Base-by-base conservation (phyloP, 2,888 invertebrate genomes). In the Anodontia alba region DNA sequence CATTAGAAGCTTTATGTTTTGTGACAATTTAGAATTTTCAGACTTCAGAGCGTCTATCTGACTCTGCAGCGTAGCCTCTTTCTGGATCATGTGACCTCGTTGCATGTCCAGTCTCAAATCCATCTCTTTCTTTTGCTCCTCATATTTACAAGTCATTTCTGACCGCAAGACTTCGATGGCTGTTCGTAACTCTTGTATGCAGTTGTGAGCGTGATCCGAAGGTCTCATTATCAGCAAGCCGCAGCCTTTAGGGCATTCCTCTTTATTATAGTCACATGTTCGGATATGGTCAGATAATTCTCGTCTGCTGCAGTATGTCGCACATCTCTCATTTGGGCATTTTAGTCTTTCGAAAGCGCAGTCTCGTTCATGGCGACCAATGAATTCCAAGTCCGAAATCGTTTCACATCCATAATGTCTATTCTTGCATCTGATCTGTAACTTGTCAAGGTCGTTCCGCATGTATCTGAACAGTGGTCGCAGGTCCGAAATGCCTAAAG, bases 21-120 rank as follows among this genome's bases (percentile, higher is more conserved):
- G 84, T 31, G 80, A 73, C 42, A 89, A 69, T 67, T 78, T 83
- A 0, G 87, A 82, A 23, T 90, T 85, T 73, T 92, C 91, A 0
- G 88, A 78, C 80, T 88, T 88, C 15, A 92, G 73, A 51, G 87
- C 88, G 42, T 90, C 89, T 38, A 93, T 84, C 76, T 91, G 88
- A 70, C 81, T 76, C 68, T 92, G 91, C 76, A 91, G 85, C 7
- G 80, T 81, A 0, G 90, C 79, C 78, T 92, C 92, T 69, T 90
- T 89, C 76, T 91, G 88, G 8, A 93, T 87, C 92, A 92, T 91
- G 78, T 92, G 90, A 81, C 90, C 88, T 70, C 92, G 72, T 79
- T 93, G 93, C 84, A 91, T 89, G 80, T 92, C 91, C 20, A 93
- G 83, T n/a, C 91, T 68, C 20, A 91, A 76, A 70, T 91, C 91